Conservation (phyloP, 2,888 invertebrate genomes). For the Drosophila neonasuta region DNA sequence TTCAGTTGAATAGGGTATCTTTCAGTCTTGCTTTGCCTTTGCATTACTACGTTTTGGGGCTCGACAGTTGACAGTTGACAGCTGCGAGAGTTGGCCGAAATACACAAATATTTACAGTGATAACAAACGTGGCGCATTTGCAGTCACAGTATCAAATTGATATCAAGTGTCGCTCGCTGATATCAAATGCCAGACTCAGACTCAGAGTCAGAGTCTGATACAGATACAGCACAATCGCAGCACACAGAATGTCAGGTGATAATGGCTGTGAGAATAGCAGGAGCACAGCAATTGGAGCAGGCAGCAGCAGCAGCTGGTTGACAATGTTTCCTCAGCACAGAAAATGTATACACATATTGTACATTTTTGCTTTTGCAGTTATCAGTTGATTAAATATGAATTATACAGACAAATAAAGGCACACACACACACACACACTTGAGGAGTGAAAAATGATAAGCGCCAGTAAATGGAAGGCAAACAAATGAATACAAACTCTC, state of each 20-base stretch:
- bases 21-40: neutral
- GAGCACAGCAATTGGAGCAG: slow-evolving; percentile 70
- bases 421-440: slow-evolving; percentile 12
- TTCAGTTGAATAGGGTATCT: neutral
- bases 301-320: slow-evolving; percentile 24
- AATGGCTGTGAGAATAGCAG: slow-evolving; percentile 65
- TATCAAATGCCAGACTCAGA: slow-evolving; percentile 38
- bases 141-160: slow-evolving; percentile 15
- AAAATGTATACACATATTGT: slow-evolving; percentile 33
- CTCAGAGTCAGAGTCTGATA: neutral
- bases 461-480: slow-evolving; percentile 54
- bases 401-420: slow-evolving; percentile 61
- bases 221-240: neutral
- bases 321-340: slow-evolving; percentile 31
- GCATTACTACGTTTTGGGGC: neutral
- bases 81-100: slow-evolving; percentile 23
- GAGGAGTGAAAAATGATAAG: slow-evolving; percentile 65
- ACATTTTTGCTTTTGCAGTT: slow-evolving; percentile 59
- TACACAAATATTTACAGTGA: slow-evolving; percentile 42
- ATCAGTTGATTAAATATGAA: slow-evolving; percentile 78
- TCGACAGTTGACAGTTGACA: slow-evolving; percentile 41
- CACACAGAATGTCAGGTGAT: slow-evolving; percentile 64
- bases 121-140: slow-evolving; percentile 36
- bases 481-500: slow-evolving; percentile 22
- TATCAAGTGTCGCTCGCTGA: slow-evolving; percentile 19